Evolutionary conservation across 2,888 invertebrate species (phyloP).

Genomic region (Synergus laeviventris): DNA sequence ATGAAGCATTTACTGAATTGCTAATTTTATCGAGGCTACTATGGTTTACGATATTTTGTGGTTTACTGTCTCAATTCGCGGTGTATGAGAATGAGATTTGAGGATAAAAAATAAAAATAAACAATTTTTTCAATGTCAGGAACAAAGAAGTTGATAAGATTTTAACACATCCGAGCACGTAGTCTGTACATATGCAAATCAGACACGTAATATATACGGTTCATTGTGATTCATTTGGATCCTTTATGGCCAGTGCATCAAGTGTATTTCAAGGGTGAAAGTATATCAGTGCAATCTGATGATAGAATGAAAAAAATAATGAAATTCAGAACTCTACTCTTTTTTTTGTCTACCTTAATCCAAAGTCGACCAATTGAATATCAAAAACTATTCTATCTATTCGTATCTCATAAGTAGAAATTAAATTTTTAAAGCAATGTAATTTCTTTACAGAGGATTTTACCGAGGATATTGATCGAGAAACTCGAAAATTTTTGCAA

Average conservation of each 20-base stretch:
- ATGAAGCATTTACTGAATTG: not conserved
- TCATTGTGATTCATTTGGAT: conserved; percentile 14
- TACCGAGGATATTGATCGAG: conserved; percentile 65
- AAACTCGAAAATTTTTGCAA: conserved; percentile 64
- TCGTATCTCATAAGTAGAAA: not conserved
- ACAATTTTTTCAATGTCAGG: not conserved
- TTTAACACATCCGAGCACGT: not conserved
- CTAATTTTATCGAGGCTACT: not conserved
- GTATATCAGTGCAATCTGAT: not conserved
- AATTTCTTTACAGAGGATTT: conserved; percentile 65
- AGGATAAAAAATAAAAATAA: not conserved
- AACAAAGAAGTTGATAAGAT: conserved; percentile 18
- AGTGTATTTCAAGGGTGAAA: conserved; percentile 1
- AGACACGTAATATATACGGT: conserved; percentile 47
- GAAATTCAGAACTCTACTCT: not conserved
- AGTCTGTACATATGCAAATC: conserved; percentile 33
- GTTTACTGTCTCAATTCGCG: not conserved
- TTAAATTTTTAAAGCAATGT: not conserved
- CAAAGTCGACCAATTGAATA: not conserved
- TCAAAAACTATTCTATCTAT: not conserved
- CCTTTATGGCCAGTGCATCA: not conserved
- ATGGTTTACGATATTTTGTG: conserved; percentile 3
- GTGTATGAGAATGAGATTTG: not conserved
- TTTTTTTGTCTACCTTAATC: not conserved
- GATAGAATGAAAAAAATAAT: not conserved